Evolutionary conservation across 2,797 vertebrate genomes (phyloP).

Genomic region (Tenualosa thibaudeaui): DNA sequence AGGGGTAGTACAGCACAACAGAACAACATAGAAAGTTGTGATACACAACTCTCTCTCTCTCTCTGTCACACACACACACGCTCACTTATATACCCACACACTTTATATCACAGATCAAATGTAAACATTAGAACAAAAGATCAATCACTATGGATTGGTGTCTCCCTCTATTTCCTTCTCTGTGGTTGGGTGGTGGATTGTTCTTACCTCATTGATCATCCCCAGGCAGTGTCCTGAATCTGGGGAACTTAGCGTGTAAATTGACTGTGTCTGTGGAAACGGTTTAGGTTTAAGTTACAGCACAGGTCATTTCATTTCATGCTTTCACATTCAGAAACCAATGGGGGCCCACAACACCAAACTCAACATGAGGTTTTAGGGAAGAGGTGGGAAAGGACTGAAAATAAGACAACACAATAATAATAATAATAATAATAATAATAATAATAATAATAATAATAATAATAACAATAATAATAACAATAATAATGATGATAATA

Average conservation of each 20-base stretch:
- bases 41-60: not conserved
- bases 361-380: not conserved
- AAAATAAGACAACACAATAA: not conserved
- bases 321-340: not conserved
- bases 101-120: too few relatives aligned
- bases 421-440: not conserved
- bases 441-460: not conserved
- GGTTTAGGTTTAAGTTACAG: not conserved
- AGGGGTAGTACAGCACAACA: too few relatives aligned
- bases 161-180: too few relatives aligned
- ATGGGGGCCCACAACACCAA: not conserved
- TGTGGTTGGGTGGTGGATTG: constrained; percentile 42
- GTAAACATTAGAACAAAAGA: too few relatives aligned
- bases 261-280: constrained; percentile 25
- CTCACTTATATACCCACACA: too few relatives aligned
- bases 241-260: constrained; percentile 27
- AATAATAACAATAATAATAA: not conserved
- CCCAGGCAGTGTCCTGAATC: constrained; percentile 34
- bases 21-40: too few relatives aligned
- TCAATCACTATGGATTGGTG: too few relatives aligned
- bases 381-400: not conserved
- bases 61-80: not conserved
- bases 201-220: constrained; percentile 42
- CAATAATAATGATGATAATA: too few relatives aligned
- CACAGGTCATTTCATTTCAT: constrained; percentile 11